phyloP scores from a whole-genome alignment of 2,797 vertebrate species.

The Crotalus adamanteus region DNA sequence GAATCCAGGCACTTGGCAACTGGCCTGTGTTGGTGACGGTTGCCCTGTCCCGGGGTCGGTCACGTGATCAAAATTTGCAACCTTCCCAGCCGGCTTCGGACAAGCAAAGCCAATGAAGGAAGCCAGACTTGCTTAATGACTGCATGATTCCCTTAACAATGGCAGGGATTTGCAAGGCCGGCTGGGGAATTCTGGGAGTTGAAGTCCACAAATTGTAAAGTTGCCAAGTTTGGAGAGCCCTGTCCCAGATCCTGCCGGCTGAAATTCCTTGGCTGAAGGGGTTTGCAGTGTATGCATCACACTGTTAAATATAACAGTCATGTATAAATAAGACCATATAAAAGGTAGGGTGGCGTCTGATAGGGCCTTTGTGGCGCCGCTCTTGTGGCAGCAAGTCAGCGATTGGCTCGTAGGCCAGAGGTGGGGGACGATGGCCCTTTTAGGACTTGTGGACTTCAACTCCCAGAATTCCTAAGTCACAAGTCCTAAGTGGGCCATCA shows the following conservation, averaged over 20 bases:
- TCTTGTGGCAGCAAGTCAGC: background rate
- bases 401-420: too few species aligned
- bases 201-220: background rate
- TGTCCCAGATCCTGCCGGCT: background rate
- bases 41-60: background rate
- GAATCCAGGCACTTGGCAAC: background rate
- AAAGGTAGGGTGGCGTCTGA: too few species aligned
- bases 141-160: background rate
- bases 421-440: background rate
- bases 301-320: too few species aligned
- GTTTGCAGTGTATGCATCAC: too few species aligned
- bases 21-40: background rate
- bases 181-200: background rate
- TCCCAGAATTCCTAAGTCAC: background rate
- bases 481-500: background rate
- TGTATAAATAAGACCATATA: too few species aligned
- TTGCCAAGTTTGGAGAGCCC: background rate
- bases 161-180: background rate
- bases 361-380: accelerated
- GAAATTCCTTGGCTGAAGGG: background rate
- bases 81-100: background rate
- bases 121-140: background rate
- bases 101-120: accelerated
- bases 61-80: background rate
- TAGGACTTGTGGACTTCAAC: background rate